Evolutionary conservation across 2,113 vertebrate genomes (phyloP).

Genomic region (Myiopsitta monachus): DNA sequence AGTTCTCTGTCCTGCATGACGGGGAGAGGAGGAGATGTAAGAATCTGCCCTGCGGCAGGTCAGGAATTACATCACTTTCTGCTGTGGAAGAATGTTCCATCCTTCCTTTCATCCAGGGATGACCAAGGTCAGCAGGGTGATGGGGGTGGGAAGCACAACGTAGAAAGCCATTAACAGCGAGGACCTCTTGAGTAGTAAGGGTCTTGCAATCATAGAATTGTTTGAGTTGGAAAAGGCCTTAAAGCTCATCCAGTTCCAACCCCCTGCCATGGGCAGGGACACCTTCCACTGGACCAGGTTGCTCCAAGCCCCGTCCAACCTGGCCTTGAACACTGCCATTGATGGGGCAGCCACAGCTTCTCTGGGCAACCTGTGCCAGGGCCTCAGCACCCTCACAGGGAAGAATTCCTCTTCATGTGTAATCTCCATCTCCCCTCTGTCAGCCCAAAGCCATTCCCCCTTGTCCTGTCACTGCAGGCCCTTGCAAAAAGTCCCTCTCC

Average conservation of each 20-base stretch:
- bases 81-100: fast-evolving
- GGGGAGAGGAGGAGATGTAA: background rate
- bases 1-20: background rate
- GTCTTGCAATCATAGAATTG: background rate
- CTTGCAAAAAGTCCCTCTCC: background rate
- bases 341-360: background rate
- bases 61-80: fast-evolving
- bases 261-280: too few species aligned
- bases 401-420: too few species aligned
- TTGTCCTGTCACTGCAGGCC: too few species aligned
- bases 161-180: background rate
- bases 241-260: background rate
- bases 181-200: background rate
- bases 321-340: background rate
- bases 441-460: background rate
- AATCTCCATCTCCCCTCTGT: background rate
- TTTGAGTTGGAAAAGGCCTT: background rate
- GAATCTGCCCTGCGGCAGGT: background rate
- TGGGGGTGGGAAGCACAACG: fast-evolving
- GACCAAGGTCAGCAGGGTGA: too few species aligned
- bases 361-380: too few species aligned
- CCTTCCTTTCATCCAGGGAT: background rate
- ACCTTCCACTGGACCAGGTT: background rate
- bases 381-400: too few species aligned
- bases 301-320: background rate